phyloP scores from a whole-genome alignment of 1,140 invertebrate species.

The Oryzaephilus surinamensis region DNA sequence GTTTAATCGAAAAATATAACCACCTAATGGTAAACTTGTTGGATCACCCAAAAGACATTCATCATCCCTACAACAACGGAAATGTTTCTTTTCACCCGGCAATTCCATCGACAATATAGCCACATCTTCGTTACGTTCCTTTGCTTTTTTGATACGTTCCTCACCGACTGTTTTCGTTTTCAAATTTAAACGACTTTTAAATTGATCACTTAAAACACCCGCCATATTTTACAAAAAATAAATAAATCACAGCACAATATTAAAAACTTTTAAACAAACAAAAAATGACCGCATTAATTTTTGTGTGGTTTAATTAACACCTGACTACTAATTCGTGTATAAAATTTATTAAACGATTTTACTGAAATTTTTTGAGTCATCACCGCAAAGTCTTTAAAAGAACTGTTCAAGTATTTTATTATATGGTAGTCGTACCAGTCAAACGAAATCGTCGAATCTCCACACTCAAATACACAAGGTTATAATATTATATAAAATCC shows the following conservation, averaged over 20 bases:
- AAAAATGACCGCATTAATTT: too few relatives aligned
- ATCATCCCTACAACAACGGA: conserved; percentile 61
- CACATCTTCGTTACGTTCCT: conserved; percentile 73
- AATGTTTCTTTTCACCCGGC: conserved; percentile 60
- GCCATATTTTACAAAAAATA: conserved; percentile 45
- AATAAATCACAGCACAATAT: too few relatives aligned
- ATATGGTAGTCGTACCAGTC: conserved; percentile 22
- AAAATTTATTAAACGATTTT: too few relatives aligned
- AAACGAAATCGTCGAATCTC: conserved; percentile 21
- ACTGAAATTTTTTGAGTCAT: conserved; percentile 24
- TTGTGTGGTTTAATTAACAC: too few relatives aligned
- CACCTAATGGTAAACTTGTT: conserved; percentile 66
- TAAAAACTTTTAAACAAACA: too few relatives aligned
- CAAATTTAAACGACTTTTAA: conserved; percentile 59
- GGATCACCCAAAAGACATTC: conserved; percentile 67
- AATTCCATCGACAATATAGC: conserved; percentile 74
- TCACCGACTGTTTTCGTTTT: conserved; percentile 65
- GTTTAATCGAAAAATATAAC: too few relatives aligned
- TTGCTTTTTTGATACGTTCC: conserved; percentile 60
- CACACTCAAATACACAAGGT: conserved; percentile 21
- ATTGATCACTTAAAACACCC: conserved; percentile 62
- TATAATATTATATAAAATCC: too few relatives aligned
- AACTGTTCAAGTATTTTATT: too few relatives aligned
- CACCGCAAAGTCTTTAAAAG: conserved; percentile 21
- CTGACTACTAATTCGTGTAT: too few relatives aligned